Base-by-base conservation (phyloP, 2,113 vertebrate genomes). In the Eidolon helvum region DNA sequence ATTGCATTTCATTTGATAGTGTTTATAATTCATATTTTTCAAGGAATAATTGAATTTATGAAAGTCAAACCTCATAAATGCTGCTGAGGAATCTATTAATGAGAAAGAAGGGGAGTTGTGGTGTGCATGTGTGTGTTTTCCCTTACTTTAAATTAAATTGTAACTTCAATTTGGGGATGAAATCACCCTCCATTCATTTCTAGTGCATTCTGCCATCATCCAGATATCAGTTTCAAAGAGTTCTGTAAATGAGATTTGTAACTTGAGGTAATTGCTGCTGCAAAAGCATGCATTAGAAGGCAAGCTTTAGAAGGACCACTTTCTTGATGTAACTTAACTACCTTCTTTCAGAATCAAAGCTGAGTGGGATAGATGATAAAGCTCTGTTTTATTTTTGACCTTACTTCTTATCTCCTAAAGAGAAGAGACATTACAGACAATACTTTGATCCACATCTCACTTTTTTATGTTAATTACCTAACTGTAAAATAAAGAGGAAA, bases 231-330 rank as follows among this genome's bases (percentile, higher is more conserved):
- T 98, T 98, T 98, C 98, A 98, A 98, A 98, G 98, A 97, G 95
- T 98, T 98, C 98, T 97, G 97, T 97, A 98, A 99, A 98, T 98
- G 98, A 98, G 98, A 98, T 98, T 99, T 98, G 98, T 97, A 98
- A 98, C 97, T 97, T 97, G 96, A 98, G 97, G 98, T 98, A 98
- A 98, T 98, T 98, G 98, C 97, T 98, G 96, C 87, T 91, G 95
- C 97, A 98, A 98, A 99, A 98, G 97, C 98, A 98, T 97, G 98
- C 98, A 96, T 95, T 85, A 95, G 84, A 97, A 98, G 68, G 89
- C 97, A 98, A 98, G 97, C 79, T 83, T 96, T 98, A 80, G 95
- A 96, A 91, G 92, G 84, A 78, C 96, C 97, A 94, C 91, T 97
- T 98, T 98, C 97, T 97, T 98, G 95, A 96, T 98, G 86, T 97